Base-by-base conservation (phyloP, 2,888 invertebrate species). In the Pandemis heparana region DNA sequence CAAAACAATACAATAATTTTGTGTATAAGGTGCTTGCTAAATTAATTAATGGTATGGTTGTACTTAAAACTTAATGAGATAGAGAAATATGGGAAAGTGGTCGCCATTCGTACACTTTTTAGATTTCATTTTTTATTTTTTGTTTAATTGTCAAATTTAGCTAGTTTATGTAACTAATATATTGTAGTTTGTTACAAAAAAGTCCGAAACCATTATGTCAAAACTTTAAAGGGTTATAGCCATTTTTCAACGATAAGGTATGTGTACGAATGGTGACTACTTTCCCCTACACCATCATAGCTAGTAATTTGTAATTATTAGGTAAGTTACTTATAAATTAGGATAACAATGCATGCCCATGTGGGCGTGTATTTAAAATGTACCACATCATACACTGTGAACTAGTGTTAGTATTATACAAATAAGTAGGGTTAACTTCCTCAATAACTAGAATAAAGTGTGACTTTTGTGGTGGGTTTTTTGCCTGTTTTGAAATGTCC, bases 341-440 rank as follows among this genome's bases (percentile, higher is more conserved):
- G 61, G 43, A 65, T 74, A 70, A 51, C 48, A 16, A 64, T 41
- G 23, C 67, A 46, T 67, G 70, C 32, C 64, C 65, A 12, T 9
- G 1, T 7, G 46, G 60, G 61, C 59, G 74, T 4, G 70, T 23
- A 62, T 74, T 38, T 23, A 51, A 71, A 74, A 59, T 67, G 70
- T 73, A 75, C 75, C 75, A 75, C 75, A 75, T 75, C 75, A 75
- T 70, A 70, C 70, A 74, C 75, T 75, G 72, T 77, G 70, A 74
- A 74, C 63, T 69, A 74, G 60, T 69, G 68, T 69, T 69, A 73
- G 59, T 64, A 60, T 64, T 66, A 53, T 39, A 56, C 12, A n/a
- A 62, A 53, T 72, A 56, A 39, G 53, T 73, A 69, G 59, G n/a
- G 63, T 70, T 63, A 73, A 59, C 39, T 68, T 72, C 63, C 68